Percentiles rank a stretch among this genome's conserved stretches.
These are phyloP conservation scores for Setophaga kirtlandii DNA, from an alignment of 2,113 vertebrate genomes.

Conservation along the genomic window DNA sequence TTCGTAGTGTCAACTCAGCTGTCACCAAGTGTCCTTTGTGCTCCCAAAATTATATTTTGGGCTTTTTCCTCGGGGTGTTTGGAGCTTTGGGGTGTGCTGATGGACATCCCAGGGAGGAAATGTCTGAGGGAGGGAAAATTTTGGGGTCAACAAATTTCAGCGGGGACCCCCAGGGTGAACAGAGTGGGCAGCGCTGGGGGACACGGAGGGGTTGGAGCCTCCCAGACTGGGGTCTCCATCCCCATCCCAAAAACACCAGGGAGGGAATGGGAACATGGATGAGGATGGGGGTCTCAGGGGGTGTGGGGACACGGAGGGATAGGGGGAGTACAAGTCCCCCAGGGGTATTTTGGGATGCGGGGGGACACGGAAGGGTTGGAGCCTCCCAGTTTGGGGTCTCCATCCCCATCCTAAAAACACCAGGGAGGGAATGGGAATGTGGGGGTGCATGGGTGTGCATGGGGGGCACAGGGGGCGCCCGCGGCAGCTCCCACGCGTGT, in stretches of 20 bases:
- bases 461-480: neutral
- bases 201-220: too few relatives aligned
- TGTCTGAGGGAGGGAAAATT: neutral
- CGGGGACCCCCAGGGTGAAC: fast-evolving
- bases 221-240: neutral
- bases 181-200: neutral
- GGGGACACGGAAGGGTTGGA: too few relatives aligned
- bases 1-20: fast-evolving
- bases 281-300: neutral
- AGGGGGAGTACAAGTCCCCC: neutral
- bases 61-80: neutral
- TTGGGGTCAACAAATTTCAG: neutral
- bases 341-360: neutral
- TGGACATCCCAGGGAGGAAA: fast-evolving
- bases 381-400: too few relatives aligned
- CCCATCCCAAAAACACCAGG: neutral
- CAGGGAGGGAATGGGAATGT: too few relatives aligned
- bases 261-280: neutral
- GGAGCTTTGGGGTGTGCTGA: neutral
- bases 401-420: too few relatives aligned
- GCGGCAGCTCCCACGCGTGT: neutral
- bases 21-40: neutral
- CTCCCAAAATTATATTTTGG: neutral
- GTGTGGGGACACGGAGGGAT: neutral
- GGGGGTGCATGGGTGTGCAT: too few relatives aligned